A percentile compares a stretch with the other conserved stretches of the same genome.
Evolutionary conservation across 2,113 vertebrate species (phyloP).

Genomic region (Lonchura striata): DNA sequence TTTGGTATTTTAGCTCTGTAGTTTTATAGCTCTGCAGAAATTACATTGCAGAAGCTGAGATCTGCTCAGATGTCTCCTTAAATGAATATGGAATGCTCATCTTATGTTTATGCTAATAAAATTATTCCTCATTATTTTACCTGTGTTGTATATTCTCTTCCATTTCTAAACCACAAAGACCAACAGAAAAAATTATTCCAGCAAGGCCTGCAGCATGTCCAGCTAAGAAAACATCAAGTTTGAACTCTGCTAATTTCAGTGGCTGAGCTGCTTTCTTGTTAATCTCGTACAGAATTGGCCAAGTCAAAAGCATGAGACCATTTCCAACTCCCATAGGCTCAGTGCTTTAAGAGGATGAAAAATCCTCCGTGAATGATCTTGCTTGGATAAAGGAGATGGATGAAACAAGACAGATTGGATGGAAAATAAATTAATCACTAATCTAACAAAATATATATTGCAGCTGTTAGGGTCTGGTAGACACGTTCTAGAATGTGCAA

Average conservation of each 20-base stretch:
- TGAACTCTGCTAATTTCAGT: background rate
- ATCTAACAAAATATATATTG: background rate
- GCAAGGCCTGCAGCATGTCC: background rate
- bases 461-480: background rate
- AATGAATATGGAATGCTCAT: background rate
- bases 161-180: background rate
- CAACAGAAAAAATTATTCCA: background rate
- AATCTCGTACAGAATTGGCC: background rate
- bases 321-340: background rate
- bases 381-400: background rate
- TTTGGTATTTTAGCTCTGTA: background rate
- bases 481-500: background rate
- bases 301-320: background rate
- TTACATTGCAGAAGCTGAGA: background rate
- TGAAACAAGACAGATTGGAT: background rate
- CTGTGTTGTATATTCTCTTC: background rate
- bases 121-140: background rate
- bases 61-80: background rate
- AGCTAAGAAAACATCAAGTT: background rate
- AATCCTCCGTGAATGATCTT: background rate
- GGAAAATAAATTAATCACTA: background rate
- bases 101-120: background rate
- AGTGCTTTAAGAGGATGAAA: background rate
- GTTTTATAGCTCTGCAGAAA: background rate
- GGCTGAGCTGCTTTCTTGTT: background rate